Evolutionary conservation across 2,888 invertebrate species (phyloP).

Genomic region (Leptothorax acervorum): DNA sequence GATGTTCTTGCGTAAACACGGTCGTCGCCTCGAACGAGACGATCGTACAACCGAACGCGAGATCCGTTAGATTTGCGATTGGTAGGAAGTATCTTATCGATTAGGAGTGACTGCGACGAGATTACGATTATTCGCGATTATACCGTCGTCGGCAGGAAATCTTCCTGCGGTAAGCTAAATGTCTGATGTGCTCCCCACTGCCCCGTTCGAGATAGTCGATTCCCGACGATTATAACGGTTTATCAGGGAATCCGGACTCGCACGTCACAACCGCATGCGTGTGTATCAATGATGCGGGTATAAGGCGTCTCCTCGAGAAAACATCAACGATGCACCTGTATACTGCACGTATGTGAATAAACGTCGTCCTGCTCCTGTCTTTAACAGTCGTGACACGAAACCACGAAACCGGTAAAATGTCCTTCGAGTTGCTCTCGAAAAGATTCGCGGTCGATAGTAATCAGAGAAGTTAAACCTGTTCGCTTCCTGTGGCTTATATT

Average conservation of each 20-base stretch:
- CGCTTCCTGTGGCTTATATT: neutral
- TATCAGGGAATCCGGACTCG: constrained; percentile 51
- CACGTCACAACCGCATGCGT: neutral
- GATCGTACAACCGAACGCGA: constrained; percentile 52
- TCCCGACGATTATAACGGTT: constrained; percentile 53
- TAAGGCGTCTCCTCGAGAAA: neutral
- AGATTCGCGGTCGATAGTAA: constrained; percentile 6
- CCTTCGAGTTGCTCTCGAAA: constrained; percentile 24
- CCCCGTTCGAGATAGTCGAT: constrained; percentile 33
- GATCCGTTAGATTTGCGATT: constrained; percentile 64
- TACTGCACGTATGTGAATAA: neutral
- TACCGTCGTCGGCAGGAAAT: constrained; percentile 18
- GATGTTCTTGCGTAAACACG: constrained; percentile 8
- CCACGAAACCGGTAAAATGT: neutral
- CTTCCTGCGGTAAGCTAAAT: constrained; percentile 35
- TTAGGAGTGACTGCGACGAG: constrained; percentile 17
- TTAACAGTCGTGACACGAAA: neutral
- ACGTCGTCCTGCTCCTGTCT: neutral
- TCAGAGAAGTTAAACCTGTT: constrained; percentile 21
- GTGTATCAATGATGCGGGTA: neutral
- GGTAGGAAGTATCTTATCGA: constrained; percentile 60
- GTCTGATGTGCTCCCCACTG: neutral
- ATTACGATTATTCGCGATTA: constrained; percentile 35
- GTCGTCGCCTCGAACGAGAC: constrained; percentile 7
- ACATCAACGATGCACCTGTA: neutral